Evolutionary conservation across 2,113 vertebrate genomes (phyloP), one percentile per base, ranked within the genome.

Genomic region (Gymnarchus niloticus): DNA sequence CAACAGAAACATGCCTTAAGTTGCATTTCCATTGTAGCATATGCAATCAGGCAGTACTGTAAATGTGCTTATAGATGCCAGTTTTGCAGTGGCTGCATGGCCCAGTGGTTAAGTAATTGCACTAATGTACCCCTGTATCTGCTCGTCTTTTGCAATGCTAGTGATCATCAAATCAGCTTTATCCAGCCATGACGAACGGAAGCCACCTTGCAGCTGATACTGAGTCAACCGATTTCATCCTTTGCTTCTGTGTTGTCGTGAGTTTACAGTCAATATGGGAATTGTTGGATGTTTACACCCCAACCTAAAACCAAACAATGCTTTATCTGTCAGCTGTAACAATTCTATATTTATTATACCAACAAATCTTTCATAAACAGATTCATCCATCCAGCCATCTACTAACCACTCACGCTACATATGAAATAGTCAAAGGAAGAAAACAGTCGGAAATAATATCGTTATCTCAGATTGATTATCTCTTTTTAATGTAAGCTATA

Each of bases 141-240:
- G 78, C 1, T 85, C 46, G 78, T 89, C 87, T 91, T 92, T 92
- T 91, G 88, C 84, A 89, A 85, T 90, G 88, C 83, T 48, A 61
- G 23, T 83, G 76, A 85, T 48, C 51, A 83, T 81, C 56, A 83
- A 51, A 87, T 61, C 52, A 69, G 56, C 65, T 37, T 69, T 44
- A 76, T 61, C 14, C 59, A 83, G 77, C 77, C 56, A 52, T 33
- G 77, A 84, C 65, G 80, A 84, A 49, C 8, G 46, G 19, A n/a
- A 12, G n/a, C 44, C 46, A 84, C 46, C 48, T 84, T 21, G 28
- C 2, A 49, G 28, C n/a, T 51, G 12, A 23, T 8, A 21, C 46
- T 54, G 37, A 49, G 48, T 69, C 19, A 49, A 77, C 84, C 41
- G 46, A 77, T 85, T 49, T 69, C 61, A 25, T 46, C 3, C 28